phyloP scores from a whole-genome alignment of 1,140 invertebrate genomes.

The Pogonus chalceus region DNA sequence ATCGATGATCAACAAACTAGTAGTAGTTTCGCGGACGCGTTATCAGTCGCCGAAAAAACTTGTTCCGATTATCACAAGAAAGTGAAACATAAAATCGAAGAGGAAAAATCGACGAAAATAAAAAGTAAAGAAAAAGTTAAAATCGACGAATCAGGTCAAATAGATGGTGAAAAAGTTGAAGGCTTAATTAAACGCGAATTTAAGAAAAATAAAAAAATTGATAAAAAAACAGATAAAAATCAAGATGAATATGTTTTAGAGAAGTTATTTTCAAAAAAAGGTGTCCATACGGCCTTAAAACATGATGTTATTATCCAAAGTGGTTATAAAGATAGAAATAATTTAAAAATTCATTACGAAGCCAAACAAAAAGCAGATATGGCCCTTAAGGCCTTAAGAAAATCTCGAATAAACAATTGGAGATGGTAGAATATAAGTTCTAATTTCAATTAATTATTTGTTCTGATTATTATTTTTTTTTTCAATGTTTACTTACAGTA shows the following conservation, averaged over 20 bases:
- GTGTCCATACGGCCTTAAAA: constrained; percentile 45
- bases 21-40: constrained; percentile 41
- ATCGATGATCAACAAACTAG: constrained; percentile 41
- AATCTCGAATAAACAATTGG: constrained; percentile 38
- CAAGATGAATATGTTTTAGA: constrained; percentile 47
- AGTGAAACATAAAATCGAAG: constrained; percentile 12
- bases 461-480: too few species aligned
- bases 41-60: constrained; percentile 44
- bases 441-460: too few species aligned
- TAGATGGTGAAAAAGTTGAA: constrained; percentile 32
- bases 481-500: too few species aligned
- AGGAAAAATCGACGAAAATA: constrained; percentile 30
- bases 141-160: constrained; percentile 27
- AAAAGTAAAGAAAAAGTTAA: constrained; percentile 27
- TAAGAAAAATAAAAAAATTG: constrained; percentile 18
- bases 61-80: constrained; percentile 33
- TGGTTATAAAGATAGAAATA: constrained; percentile 37
- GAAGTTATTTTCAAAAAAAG: constrained; percentile 45
- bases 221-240: constrained; percentile 10
- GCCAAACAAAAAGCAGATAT: constrained; percentile 39
- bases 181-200: constrained; percentile 29
- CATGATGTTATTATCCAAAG: constrained; percentile 45
- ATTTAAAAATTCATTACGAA: constrained; percentile 38
- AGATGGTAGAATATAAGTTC: constrained; percentile 23
- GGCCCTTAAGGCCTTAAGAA: constrained; percentile 42